Percentiles rank a stretch among this genome's conserved stretches.
Evolutionary conservation across 2,797 vertebrate genomes (phyloP).

Genomic region (Chloroceryle inda): DNA sequence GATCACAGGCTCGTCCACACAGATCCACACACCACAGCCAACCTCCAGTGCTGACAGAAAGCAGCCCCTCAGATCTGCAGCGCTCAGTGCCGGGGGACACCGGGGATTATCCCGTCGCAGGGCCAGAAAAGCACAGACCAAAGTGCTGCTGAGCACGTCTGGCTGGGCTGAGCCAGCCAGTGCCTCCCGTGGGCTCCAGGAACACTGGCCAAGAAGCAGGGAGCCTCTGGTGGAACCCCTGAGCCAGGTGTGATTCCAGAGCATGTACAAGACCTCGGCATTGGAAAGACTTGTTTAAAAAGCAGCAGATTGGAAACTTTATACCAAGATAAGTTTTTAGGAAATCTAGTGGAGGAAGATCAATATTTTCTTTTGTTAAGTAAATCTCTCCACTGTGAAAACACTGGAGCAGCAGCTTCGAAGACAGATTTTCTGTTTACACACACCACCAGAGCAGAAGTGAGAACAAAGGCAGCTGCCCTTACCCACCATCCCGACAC

Average conservation of each 20-base stretch:
- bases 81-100: background rate
- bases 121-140: rapidly evolving
- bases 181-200: background rate
- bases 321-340: background rate
- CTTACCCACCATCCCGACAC: background rate
- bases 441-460: background rate
- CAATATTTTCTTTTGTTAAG: slow-evolving; percentile 26
- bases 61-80: rapidly evolving
- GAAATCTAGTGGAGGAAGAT: background rate
- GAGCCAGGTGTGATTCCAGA: background rate
- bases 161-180: background rate
- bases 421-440: background rate
- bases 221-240: background rate
- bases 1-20: rapidly evolving
- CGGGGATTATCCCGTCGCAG: background rate
- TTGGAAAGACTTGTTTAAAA: background rate
- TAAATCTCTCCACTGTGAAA: background rate
- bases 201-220: background rate
- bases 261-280: rapidly evolving
- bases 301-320: background rate
- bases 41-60: rapidly evolving
- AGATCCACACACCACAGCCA: background rate
- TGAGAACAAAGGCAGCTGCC: background rate
- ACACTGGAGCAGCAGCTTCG: background rate
- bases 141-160: background rate